Base-by-base conservation (phyloP, 2,797 vertebrate species). In the Halcyon badia region DNA sequence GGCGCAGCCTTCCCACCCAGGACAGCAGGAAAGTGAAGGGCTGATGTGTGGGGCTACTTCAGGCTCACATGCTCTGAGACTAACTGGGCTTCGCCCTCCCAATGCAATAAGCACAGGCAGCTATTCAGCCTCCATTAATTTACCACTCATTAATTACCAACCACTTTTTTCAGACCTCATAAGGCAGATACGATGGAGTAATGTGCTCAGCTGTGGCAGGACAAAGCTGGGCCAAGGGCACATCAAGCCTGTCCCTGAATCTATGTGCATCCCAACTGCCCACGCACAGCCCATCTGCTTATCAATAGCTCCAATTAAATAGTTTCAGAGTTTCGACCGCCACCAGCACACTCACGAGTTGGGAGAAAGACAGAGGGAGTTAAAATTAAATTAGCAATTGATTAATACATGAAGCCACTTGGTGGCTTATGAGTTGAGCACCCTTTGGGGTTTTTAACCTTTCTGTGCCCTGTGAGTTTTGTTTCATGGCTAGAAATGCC, bases 321-420 rank as follows among this genome's bases (percentile, higher is more conserved):
- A 52, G 58, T 35, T 68, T 33, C 5, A 0, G 37, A 44, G 65
- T 13, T 94, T 91, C 5, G 5, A 93, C 57, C 0, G 2, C 39
- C 94, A 79, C 61, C 93, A 70, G 71, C 89, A 65, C 64, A 44
- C 71, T 5, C 86, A 24, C 1, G 4, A n/a, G 35, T 16, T 54
- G 52, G 69, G 61, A 83, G 28, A 86, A 73, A 60, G 49, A 89
- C 37, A 82, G n/a, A 31, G 79, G 51, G 39, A 71, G 35, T 60
- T 92, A 78, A 91, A 95, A 97, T 77, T 96, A 94, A 96, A 94
- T 84, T 70, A 96, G 22, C 35, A 60, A 94, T 96, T 56, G 49
- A 96, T 96, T 94, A 82, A 76, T 88, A 71, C 19, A 88, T 64
- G 58, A 95, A 94, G 70, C 72, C 70, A 52, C 54, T 72, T 14